Evolutionary conservation across 2,888 invertebrate species (phyloP).

Genomic region (Eurytoma californica): DNA sequence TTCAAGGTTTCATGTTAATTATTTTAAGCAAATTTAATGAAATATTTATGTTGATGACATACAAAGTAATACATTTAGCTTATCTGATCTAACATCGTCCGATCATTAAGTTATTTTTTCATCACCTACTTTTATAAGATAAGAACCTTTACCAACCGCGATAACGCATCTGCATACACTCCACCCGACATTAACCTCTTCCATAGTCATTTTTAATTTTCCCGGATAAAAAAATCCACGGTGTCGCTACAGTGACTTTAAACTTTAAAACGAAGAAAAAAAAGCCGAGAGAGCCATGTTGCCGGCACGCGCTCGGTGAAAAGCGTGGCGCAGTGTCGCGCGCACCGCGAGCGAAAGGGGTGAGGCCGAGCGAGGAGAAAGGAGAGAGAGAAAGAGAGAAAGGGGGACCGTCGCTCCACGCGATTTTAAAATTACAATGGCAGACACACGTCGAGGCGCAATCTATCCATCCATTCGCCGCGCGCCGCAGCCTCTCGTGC

Average conservation of each 20-base stretch:
- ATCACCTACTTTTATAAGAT: no score
- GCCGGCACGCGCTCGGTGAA: constrained; percentile 6
- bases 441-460: constrained; percentile 69
- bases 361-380: constrained; percentile 19
- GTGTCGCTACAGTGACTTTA: not conserved
- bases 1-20: constrained; percentile 6
- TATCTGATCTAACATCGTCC: no score
- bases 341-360: constrained; percentile 32
- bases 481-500: constrained; percentile 43
- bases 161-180: no score
- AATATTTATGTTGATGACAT: not conserved
- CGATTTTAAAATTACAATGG: constrained; percentile 74
- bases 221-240: not conserved
- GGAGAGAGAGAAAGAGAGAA: constrained; percentile 15
- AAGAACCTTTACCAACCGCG: no score
- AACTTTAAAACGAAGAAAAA: constrained; percentile 1
- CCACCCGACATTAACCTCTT: no score
- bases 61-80: no score
- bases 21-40: not conserved
- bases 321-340: constrained; percentile 1
- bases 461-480: constrained; percentile 55
- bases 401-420: constrained; percentile 61
- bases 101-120: no score
- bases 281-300: constrained; percentile 19
- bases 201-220: not conserved